Evolutionary conservation across 2,113 vertebrate genomes (phyloP), one percentile per base, ranked within the genome.

Genomic region (Danionella cerebrum): DNA sequence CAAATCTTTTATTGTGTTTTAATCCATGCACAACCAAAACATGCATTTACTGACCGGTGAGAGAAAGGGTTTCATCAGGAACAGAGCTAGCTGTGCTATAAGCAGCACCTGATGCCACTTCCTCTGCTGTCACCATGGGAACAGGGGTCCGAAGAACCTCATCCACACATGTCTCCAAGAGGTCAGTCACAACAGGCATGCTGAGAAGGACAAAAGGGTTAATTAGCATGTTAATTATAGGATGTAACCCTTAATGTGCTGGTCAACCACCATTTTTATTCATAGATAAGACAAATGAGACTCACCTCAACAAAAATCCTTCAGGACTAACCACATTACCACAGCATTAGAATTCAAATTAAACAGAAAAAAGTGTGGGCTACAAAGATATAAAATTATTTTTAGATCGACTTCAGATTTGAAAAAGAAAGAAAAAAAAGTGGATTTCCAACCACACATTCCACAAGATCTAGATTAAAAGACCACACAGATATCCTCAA

Each of bases 161-260:
- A 53, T 91, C 91, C 6, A 86, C 65, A 51, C 88, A 84, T 2
- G 88, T 89, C 85, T 94, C 92, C 82, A 91, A 76, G 74, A 93
- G 77, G 41, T 91, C 90, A 65, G 81, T 80, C 67, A 73, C 82
- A 44, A 83, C 54, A 42, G 89, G 84, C 24, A 90, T 12, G 45
- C 93, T 98, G 82, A 24, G 82, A 80, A 66, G 52, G 41, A 81
- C 65, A 72, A 69, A 78, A 39, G 5, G 31, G 9, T 24, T 27
- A 68, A 51, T 63, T 48, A 36, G 16, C 13, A 22, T 27, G 16
- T 65, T 24, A 45, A 35, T 18, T 31, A 16, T 13, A 22, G 12
- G 13, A 48, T 35, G 41, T 62, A 19, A 31, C 1, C 24, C 22
- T n/a, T 7, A 18, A n/a, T 13, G 31, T 22, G 10, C 39, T 38